Evolutionary conservation across 2,888 invertebrate genomes (phyloP), one percentile per base, ranked within the genome.

Genomic region (Brenthis hecate): DNA sequence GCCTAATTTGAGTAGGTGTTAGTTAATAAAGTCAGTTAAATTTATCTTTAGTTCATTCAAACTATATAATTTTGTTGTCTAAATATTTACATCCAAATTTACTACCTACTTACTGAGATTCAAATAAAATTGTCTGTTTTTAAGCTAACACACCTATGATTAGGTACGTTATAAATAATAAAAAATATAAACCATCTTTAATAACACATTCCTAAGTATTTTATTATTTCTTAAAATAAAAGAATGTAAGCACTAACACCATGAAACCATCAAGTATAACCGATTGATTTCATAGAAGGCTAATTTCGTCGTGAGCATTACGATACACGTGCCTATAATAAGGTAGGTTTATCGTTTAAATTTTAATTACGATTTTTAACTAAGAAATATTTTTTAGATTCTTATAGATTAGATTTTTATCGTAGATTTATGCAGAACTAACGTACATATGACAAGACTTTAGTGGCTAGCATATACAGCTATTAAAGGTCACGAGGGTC

Each of bases 271-370:
- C 32, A 62, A 61, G 61, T 61, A 56, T 62, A 62, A 50, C 56
- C 50, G 16, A 62, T 62, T 56, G 56, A 56, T 66, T 66, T 66
- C 11, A 16, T 64, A 51, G 68, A 68, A 70, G 70, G 70, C 56
- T 60, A 60, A 51, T 57, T 57, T 71, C 48, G 43, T 60, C 32
- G 48, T 28, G 48, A 56, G 28, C 60, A 51, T 36, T 55, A 23
- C 19, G 43, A n/a, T n/a, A 54, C 54, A 36, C 62, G 16, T 61
- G 61, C 43, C 50, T 50, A 32, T n/a, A 61, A 13, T 61, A 19
- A 28, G 16, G n/a, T 61, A 19, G 5, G 6, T 19, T 36, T 54
- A 54, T 43, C 53, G 14, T 43, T 8, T 53, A 53, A 16, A 51
- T 51, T 51, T 43, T 28, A 1, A 43, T 43, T 8, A 43, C 11